Evolutionary conservation across 2,113 vertebrate species (phyloP), one percentile per base, ranked within the genome.

Genomic region (Pedionomus torquatus): DNA sequence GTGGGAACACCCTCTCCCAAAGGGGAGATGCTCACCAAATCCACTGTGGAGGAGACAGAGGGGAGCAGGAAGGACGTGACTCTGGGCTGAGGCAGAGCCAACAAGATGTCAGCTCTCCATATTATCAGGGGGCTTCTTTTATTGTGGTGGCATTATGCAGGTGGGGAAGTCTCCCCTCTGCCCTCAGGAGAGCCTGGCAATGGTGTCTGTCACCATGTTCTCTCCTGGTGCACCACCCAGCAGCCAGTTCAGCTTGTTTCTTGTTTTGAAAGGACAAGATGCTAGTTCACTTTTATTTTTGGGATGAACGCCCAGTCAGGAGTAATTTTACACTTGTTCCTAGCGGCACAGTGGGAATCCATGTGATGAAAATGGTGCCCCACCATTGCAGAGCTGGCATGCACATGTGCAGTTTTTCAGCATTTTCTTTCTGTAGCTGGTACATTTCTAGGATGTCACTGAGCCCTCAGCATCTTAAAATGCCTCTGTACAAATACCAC

Each of bases 111-210:
- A 65, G 23, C 15, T 70, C 24, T 76, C 43, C 30, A 17, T 64
- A 75, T 64, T 55, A 35, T 58, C 49, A 70, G 35, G 20, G 43
- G 14, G 17, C 24, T 24, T 13, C 37, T 70, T 81, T 46, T 24
- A 13, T 51, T 0, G 0, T 0, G 1, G 10, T 76, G 37, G n/a
- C 1, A 0, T 63, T 93, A 44, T 9, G 37, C 31, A 69, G 68
- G 55, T 44, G 48, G 17, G 63, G 57, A 60, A 15, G 11, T 65
- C 64, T 66, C 48, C 44, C 63, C n/a, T 41, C 57, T 71, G 30
- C 21, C 51, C 43, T 60, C 1, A 2, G 43, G 30, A 60, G 39
- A 57, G 70, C 31, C 51, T 65, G 44, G 64, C 49, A 65, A 60
- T 1, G 2, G n/a, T 1, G 0, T 48, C 35, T 77, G 3, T 41